Evolutionary conservation across 2,797 vertebrate species (phyloP).

Genomic region (Sylvilagus floridanus): DNA sequence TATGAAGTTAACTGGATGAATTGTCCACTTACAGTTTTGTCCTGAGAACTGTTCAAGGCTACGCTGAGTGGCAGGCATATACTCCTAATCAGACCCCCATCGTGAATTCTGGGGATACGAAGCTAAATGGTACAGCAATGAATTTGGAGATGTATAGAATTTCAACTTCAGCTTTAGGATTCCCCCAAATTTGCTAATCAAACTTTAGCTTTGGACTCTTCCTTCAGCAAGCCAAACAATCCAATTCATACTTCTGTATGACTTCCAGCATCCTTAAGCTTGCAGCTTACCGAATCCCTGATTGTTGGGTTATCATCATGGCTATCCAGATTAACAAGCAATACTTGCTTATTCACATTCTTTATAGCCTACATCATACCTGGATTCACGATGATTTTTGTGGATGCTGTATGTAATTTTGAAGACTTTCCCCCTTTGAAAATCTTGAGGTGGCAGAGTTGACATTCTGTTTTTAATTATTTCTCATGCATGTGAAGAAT

Average conservation of each 20-base stretch:
- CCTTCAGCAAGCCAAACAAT: background rate
- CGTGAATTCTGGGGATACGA: background rate
- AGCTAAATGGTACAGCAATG: background rate
- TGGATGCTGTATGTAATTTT: background rate
- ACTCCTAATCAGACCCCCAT: background rate
- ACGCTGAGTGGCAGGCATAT: background rate
- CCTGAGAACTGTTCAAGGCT: background rate
- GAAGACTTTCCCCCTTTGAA: constrained; percentile 29
- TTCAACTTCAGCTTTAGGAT: background rate
- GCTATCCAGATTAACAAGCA: background rate
- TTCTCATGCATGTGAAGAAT: background rate
- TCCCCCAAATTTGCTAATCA: background rate
- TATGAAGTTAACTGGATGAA: background rate
- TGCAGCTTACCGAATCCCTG: background rate
- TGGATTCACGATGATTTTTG: background rate
- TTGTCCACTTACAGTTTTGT: background rate
- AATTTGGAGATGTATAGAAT: background rate
- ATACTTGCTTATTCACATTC: background rate
- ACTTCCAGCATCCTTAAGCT: background rate
- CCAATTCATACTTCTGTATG: background rate
- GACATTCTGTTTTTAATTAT: constrained; percentile 23
- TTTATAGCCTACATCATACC: background rate
- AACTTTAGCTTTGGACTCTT: background rate
- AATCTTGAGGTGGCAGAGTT: background rate
- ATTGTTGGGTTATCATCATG: background rate